These are phyloP conservation scores for Arremon brunneinucha DNA, from an alignment of 2,797 vertebrate species.

Conservation along the genomic window DNA sequence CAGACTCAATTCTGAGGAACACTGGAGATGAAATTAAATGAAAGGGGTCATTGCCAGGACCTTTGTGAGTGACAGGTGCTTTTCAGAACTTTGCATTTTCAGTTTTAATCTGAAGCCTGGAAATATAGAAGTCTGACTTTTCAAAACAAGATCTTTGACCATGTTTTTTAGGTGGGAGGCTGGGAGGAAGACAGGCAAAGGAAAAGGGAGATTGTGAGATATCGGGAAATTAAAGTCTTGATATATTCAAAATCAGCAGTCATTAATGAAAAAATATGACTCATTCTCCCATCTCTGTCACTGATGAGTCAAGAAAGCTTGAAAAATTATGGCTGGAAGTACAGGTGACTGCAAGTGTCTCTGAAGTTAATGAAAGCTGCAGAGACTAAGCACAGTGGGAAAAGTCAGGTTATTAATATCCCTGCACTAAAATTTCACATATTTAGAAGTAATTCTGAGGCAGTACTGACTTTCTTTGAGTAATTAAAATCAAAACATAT, in stretches of 20 bases:
- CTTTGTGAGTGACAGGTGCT: not conserved
- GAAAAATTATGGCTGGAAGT: not conserved
- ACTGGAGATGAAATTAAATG: not conserved
- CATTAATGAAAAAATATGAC: not conserved
- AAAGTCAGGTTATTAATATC: not conserved
- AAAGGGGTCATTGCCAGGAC: not conserved
- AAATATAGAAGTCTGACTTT: not conserved
- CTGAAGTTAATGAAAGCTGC: not conserved
- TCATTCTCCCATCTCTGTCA: not conserved
- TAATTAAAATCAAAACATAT: not conserved
- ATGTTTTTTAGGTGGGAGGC: not conserved
- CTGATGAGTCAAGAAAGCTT: not conserved
- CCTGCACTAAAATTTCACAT: not conserved
- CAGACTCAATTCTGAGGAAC: not conserved
- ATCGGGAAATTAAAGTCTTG: not conserved
- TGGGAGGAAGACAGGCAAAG: not conserved
- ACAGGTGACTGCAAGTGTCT: not conserved
- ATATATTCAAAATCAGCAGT: not conserved
- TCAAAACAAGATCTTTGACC: not conserved
- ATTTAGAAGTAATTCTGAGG: not conserved
- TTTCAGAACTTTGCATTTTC: not conserved
- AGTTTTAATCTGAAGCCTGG: not conserved
- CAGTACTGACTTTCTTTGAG: not conserved
- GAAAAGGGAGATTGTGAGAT: not conserved
- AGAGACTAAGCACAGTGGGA: not conserved